Conservation (phyloP, 1,140 invertebrate species). For the Sinonovacula constricta region DNA sequence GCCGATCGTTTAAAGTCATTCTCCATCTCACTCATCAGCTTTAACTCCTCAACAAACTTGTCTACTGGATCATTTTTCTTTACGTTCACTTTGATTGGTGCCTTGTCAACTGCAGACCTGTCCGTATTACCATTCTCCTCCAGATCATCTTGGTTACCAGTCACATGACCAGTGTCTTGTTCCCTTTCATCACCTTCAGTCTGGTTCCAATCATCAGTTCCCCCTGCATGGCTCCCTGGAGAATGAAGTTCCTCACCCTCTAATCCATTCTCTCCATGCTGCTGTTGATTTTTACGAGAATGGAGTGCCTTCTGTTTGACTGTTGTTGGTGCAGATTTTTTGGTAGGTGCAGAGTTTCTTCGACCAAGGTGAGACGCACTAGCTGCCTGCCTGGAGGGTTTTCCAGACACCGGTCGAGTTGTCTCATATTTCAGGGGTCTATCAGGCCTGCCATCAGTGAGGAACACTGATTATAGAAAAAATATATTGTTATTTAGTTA, state of each 20-base stretch:
- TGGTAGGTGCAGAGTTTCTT: conserved; percentile 18
- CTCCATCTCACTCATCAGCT: conserved; percentile 36
- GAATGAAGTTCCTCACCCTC: conserved; percentile 9
- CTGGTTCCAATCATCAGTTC: background rate
- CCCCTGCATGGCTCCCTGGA: background rate
- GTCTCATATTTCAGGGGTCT: conserved; percentile 50
- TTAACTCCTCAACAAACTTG: conserved; percentile 49
- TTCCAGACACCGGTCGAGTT: conserved; percentile 34
- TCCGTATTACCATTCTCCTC: conserved; percentile 2
- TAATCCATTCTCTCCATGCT: background rate
- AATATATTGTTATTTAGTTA: too few relatives aligned
- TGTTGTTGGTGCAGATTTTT: conserved; percentile 2
- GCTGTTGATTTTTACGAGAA: background rate
- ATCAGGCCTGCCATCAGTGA: conserved; percentile 32
- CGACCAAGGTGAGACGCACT: background rate
- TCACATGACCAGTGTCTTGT: background rate
- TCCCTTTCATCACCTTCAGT: background rate
- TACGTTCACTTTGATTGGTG: conserved; percentile 41
- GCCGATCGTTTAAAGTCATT: conserved; percentile 37
- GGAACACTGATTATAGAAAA: conserved; percentile 32
- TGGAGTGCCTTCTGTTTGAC: conserved; percentile 37
- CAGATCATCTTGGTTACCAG: background rate
- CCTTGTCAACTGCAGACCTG: too few relatives aligned
- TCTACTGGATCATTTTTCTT: conserved; percentile 29
- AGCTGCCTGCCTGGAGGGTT: background rate